Percentiles rank a stretch among this genome's conserved stretches.
phyloP scores from a whole-genome alignment of 2,888 invertebrate species.

The Dasysyrphus tricinctus region DNA sequence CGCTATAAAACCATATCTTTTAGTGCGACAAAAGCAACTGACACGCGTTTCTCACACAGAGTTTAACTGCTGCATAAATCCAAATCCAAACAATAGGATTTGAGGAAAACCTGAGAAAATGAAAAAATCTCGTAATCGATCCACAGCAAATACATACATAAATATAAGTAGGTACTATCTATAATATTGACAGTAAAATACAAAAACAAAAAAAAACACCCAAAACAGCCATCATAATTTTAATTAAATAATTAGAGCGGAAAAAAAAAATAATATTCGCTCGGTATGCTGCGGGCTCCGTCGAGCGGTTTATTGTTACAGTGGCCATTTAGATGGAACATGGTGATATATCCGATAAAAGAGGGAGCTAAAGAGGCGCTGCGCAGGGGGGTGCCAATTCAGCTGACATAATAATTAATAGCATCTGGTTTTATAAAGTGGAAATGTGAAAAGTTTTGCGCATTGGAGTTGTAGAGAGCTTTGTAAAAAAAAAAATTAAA shows the following conservation, averaged over 20 bases:
- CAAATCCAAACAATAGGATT: slow-evolving; percentile 23
- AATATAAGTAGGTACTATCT: not conserved
- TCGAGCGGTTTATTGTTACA: slow-evolving; percentile 71
- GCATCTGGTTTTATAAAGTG: slow-evolving; percentile 71
- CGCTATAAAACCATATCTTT: slow-evolving; percentile 23
- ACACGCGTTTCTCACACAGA: slow-evolving; percentile 36
- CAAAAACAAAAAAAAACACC: not conserved
- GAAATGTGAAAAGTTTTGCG: slow-evolving; percentile 68
- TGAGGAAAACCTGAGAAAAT: slow-evolving; percentile 44
- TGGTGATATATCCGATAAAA: slow-evolving; percentile 33
- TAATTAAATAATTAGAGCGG: slow-evolving; percentile 73
- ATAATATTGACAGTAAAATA: slow-evolving; percentile 28
- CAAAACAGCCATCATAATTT: slow-evolving; percentile 62
- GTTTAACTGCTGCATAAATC: not conserved
- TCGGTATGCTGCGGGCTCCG: slow-evolving; percentile 67
- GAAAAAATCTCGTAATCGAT: slow-evolving; percentile 45
- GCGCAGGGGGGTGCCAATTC: slow-evolving; percentile 16
- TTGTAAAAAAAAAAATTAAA: slow-evolving; percentile 5
- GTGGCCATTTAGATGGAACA: slow-evolving; percentile 62
- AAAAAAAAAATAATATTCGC: slow-evolving; percentile 66
- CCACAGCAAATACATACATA: not conserved
- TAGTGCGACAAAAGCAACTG: slow-evolving; percentile 35
- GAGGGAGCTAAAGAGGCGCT: not conserved
- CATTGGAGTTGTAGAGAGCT: slow-evolving; percentile 10
- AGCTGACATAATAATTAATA: slow-evolving; percentile 71